Conservation (phyloP, 2,113 vertebrate genomes). For the Chaetodon trifascialis region DNA sequence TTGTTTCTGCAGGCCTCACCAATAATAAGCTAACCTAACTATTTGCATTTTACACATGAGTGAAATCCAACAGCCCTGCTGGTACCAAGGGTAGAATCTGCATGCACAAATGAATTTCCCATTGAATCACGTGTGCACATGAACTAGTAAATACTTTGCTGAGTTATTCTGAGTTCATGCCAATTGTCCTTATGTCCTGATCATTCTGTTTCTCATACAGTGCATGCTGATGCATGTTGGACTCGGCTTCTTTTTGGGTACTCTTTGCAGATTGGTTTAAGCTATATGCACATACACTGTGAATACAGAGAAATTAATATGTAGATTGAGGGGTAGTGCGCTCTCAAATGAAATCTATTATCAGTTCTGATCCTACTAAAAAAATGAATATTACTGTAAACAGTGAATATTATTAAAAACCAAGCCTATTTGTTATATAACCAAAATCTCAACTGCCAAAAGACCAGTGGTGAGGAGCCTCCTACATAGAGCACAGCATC, state of each 20-base stretch:
- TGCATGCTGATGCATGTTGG: not conserved
- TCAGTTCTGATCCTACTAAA: not conserved
- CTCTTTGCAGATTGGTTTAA: not conserved
- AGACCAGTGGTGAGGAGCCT: constrained; percentile 1
- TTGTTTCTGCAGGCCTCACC: too few relatives aligned
- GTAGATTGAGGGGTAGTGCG: too few relatives aligned
- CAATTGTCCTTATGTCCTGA: not conserved
- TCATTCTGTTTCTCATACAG: not conserved
- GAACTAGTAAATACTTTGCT: not conserved
- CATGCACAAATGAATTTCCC: not conserved
- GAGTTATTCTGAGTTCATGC: not conserved
- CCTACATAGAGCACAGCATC: not conserved
- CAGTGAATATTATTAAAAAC: not conserved
- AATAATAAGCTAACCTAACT: too few relatives aligned
- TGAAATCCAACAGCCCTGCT: not conserved
- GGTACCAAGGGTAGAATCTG: not conserved
- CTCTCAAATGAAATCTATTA: not conserved
- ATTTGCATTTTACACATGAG: too few relatives aligned
- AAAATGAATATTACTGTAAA: not conserved
- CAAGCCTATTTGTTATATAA: not conserved
- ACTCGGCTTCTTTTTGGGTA: not conserved
- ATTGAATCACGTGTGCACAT: not conserved
- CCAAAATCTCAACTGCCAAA: not conserved
- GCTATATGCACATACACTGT: too few relatives aligned
- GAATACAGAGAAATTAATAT: too few relatives aligned